Evolutionary conservation across 2,888 invertebrate species (phyloP), one percentile per base, ranked within the genome.

Genomic region (Cecidostiba fungosa): DNA sequence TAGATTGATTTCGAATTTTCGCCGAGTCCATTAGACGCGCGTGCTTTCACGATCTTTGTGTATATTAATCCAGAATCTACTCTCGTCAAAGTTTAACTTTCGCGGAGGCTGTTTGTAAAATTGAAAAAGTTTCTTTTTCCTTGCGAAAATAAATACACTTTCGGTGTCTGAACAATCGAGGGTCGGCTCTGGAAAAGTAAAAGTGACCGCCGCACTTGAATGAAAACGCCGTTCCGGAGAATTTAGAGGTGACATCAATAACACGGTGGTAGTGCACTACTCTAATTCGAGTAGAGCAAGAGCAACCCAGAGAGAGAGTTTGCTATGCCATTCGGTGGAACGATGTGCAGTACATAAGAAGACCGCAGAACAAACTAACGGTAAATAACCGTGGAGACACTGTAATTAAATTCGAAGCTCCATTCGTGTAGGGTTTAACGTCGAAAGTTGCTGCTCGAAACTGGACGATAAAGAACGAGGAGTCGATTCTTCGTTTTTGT

Each of bases 371-470:
- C 73, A 59, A 82, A 82, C 47, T 66, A 76, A 14, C 82, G 29
- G 66, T 76, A 82, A 82, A 82, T 82, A 76, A 82, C 74, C 59
- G 14, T 50, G 32, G 66, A n/a, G n/a, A 32, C 39, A 36, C 50
- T 16, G 16, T 82, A 73, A 82, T 82, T 82, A 82, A 82, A 82
- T 66, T 76, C 74, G 23, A 43, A 76, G 62, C 36, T 50, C 16
- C 23, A 3, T 23, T 12, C 19, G 32, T 4, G 29, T 1, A 3
- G 43, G 59, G 82, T 47, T 76, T 14, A 47, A 32, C 66, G 62
- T 66, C 74, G 62, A 66, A 50, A 82, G 23, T 70, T 29, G 69
- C 0, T 12, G 39, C 36, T 62, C 29, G 66, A 66, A 14, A 6
- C n/a, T 2, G 12, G 66, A 16, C 39, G 39, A 23, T 72, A 72